phyloP scores from a whole-genome alignment of 1,140 invertebrate species.

The Drosophila repletoides region DNA sequence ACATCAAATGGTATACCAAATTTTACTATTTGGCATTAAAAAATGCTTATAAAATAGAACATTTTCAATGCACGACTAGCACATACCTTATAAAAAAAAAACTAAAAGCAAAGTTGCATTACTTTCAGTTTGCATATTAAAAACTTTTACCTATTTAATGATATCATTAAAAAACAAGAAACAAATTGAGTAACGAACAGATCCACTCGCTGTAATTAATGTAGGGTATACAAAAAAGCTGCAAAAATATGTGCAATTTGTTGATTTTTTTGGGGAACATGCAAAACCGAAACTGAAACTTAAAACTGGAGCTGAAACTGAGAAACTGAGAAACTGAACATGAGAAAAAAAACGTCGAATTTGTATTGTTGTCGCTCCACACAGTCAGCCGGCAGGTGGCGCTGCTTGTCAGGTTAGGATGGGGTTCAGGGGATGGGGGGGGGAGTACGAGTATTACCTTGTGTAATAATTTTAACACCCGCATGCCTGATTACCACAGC shows the following conservation, averaged over 20 bases:
- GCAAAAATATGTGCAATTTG: slow-evolving; percentile 6
- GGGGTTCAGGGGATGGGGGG: not conserved
- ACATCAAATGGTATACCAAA: too few species aligned
- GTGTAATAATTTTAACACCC: slow-evolving; percentile 71
- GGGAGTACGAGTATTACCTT: slow-evolving; percentile 26
- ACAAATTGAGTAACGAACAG: too few species aligned
- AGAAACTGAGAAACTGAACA: slow-evolving; percentile 20
- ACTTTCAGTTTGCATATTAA: too few species aligned
- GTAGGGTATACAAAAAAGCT: too few species aligned
- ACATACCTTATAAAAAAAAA: too few species aligned
- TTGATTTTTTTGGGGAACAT: slow-evolving; percentile 6
- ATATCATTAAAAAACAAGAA: too few species aligned
- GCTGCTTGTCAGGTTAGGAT: not conserved
- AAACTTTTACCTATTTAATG: too few species aligned
- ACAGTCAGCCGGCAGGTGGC: not conserved
- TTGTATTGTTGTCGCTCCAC: slow-evolving; percentile 26
- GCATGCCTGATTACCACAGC: slow-evolving; percentile 67
- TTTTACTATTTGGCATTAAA: too few species aligned
- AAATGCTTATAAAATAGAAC: too few species aligned
- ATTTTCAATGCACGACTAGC: too few species aligned
- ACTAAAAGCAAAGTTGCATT: too few species aligned
- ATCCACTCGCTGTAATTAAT: too few species aligned
- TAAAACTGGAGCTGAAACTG: slow-evolving; percentile 7
- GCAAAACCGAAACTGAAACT: slow-evolving; percentile 15
- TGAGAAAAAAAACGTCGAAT: not conserved